Evolutionary conservation across 30 jellyfish, hydroid and myxozoan genomes (phyloP), one percentile per base, ranked within the genome.

Genomic region (Nemopilema nomurai): DNA sequence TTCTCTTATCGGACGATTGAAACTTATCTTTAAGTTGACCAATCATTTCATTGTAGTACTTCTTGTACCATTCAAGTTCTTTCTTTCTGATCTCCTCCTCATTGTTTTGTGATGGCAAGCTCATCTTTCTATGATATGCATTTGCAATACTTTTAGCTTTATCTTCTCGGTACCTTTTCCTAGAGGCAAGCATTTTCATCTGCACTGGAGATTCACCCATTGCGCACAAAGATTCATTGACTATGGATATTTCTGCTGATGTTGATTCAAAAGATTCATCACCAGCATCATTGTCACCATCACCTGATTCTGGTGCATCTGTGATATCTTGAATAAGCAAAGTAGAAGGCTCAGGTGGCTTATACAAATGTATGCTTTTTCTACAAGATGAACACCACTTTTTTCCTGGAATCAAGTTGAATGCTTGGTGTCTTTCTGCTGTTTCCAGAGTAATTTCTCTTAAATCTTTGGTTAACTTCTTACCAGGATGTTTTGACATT

Each of bases 141-240:
- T 51, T 20, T 13, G 20, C 67, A 51, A 51, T 51, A 13, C 20
- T 51, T 16, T 51, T 20, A 16, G 20, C 18, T 20, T 51, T 51
- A 13, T 51, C 67, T 51, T 51, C 67, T 51, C 18, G 20, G 20
- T 51, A 51, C 18, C 67, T 16, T 51, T 51, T 51, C 67, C 18
- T 13, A 20, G 18, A 16, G 20, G 67, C 20, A 51, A 51, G 67
- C 67, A 13, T 51, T 51, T 51, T 16, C 20, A 51, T n/a, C n/a
- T n/a, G n/a, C n/a, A n/a, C n/a, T n/a, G n/a, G n/a, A n/a, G 80
- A 70, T 70, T 70, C 80, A 26, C 80, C 80, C 28, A 70, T 57
- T 26, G 63, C 13, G 13, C 80, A 13, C 31, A 70, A 26, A 26
- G 80, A 70, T 70, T 70, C 62, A 27, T 70, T 9, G 16, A 70